Base-by-base conservation (phyloP, 2,888 invertebrate genomes). In the Gymnocheta viridis region DNA sequence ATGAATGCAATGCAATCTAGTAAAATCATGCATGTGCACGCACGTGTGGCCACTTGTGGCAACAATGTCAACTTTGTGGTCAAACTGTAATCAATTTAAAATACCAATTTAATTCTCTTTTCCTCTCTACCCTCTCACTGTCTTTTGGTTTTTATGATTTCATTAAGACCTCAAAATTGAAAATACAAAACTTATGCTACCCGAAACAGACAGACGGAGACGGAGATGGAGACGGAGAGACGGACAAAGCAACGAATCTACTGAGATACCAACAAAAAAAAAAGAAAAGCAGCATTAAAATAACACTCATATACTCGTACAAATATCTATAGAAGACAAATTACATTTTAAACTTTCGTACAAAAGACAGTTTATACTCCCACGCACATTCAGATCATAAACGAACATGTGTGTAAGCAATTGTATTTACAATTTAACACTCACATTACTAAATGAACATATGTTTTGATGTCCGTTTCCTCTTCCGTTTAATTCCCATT, bases 61-160 rank as follows among this genome's bases (percentile, higher is more conserved):
- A 80, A 80, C 76, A 83, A 80, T 80, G 83, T 83, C 79, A 83
- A 76, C 83, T 80, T 83, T 83, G 83, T 80, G 83, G 83, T 83
- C 80, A 66, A 83, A 83, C 80, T 72, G 83, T 83, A 83, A 83
- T 83, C 83, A 83, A 83, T 83, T 83, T 83, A 83, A 83, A 83
- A 83, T 83, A 80, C 38, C 80, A 80, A 80, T 72, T 83, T 35
- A 51, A 73, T 67, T 41, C 22, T 62, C 51, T 60, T 27, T 32
- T 41, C 19, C n/a, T 41, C 44, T 35, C 51, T 4, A 51, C n/a
- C 9, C 29, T 35, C 22, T 22, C 4, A 1, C 22, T 4, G 4
- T 4, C 24, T 19, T 10, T 14, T n/a, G 10, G 4, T 77, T 76
- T 80, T 80, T 83, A 72, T 80, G 80, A 72, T 73, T 77, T 77